phyloP scores from a whole-genome alignment of 2,888 invertebrate genomes.

The Mantis religiosa region DNA sequence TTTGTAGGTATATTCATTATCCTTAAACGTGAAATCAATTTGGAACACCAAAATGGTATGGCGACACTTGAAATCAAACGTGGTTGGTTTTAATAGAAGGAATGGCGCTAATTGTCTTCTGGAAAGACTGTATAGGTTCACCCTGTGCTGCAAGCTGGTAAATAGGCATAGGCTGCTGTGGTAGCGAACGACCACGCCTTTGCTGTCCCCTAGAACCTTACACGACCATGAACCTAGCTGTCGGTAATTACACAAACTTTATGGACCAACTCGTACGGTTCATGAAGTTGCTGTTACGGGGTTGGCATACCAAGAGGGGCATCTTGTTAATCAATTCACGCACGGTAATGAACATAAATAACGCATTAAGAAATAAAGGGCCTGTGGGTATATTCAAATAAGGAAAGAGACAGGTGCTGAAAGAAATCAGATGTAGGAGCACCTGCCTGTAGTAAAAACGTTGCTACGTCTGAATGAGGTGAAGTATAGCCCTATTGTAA shows the following conservation, averaged over 20 bases:
- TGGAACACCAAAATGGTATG: too few species aligned
- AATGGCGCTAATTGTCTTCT: too few species aligned
- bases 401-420: not conserved
- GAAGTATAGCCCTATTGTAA: not conserved
- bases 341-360: not conserved
- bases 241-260: not conserved
- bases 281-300: not conserved
- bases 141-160: too few species aligned
- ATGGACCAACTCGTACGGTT: not conserved
- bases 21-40: too few species aligned
- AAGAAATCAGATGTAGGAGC: not conserved
- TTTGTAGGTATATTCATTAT: too few species aligned
- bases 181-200: too few species aligned
- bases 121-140: too few species aligned
- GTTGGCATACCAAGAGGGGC: not conserved
- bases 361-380: not conserved
- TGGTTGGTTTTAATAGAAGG: too few species aligned
- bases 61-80: too few species aligned
- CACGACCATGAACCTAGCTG: not conserved
- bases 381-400: not conserved
- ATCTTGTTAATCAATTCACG: not conserved
- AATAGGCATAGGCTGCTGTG: too few species aligned
- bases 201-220: too few species aligned
- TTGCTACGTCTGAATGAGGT: not conserved
- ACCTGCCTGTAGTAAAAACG: not conserved